Evolutionary conservation across 2,113 vertebrate species (phyloP).

Genomic region (Chitala chitala): DNA sequence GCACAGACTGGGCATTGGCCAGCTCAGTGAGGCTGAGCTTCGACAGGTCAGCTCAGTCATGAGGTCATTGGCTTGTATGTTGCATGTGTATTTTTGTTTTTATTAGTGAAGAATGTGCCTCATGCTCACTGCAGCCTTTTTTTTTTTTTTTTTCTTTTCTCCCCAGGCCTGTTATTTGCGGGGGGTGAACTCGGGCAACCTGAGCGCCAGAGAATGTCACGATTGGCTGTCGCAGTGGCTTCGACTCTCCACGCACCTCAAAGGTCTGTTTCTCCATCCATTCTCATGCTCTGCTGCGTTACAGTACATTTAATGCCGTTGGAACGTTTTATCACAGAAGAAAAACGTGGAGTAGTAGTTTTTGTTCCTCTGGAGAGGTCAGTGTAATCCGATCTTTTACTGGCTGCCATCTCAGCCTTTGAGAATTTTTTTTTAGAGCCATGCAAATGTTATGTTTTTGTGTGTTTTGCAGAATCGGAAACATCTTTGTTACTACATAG

Average conservation of each 20-base stretch:
- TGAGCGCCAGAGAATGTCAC: constrained; percentile 58
- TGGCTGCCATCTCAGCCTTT: no score
- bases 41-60: constrained; percentile 58
- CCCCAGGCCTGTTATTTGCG: constrained; percentile 81
- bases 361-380: no score
- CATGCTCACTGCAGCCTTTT: background rate
- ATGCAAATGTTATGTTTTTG: background rate
- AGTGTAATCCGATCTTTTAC: no score
- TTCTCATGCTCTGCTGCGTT: background rate
- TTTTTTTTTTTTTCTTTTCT: constrained; percentile 6
- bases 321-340: no score
- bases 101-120: background rate
- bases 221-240: constrained; percentile 85
- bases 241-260: constrained; percentile 68
- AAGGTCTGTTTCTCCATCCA: constrained; percentile 59
- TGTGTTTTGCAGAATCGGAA: constrained; percentile 69
- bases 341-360: no score
- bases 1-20: constrained; percentile 61
- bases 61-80: background rate
- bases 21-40: constrained; percentile 74
- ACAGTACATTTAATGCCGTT: no score
- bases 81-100: background rate
- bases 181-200: constrained; percentile 65
- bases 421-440: background rate
- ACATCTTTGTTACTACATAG: constrained; percentile 79